Evolutionary conservation across 2,888 invertebrate genomes (phyloP).

Genomic region (Celastrina argiolus): DNA sequence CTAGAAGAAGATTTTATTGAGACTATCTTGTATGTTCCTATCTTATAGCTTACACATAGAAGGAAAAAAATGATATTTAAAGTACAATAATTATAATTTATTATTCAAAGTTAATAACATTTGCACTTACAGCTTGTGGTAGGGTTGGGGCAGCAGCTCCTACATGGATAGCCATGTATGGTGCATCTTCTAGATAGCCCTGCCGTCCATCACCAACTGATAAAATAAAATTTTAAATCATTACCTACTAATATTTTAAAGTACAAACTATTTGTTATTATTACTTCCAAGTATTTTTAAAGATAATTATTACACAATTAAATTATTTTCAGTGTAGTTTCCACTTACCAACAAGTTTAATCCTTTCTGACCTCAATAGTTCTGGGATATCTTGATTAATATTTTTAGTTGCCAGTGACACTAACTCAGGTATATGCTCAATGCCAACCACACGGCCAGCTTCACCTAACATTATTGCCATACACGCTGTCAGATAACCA

Average conservation of each 20-base stretch:
- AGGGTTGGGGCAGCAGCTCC: conserved; percentile 91
- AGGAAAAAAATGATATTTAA: no score
- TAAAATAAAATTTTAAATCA: not conserved
- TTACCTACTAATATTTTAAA: no score
- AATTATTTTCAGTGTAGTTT: not conserved
- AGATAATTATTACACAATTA: no score
- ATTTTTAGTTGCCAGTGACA: conserved; percentile 85
- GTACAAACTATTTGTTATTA: no score
- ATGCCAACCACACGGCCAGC: conserved; percentile 87
- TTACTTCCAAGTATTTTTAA: no score
- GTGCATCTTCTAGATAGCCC: conserved; percentile 85
- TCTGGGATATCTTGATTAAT: conserved; percentile 84
- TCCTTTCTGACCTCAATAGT: conserved; percentile 81
- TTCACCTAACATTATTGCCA: conserved; percentile 89
- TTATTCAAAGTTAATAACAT: not conserved
- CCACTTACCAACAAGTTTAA: conserved; percentile 84
- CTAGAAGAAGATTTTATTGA: no score
- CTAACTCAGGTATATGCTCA: conserved; percentile 92
- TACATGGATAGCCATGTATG: conserved; percentile 95
- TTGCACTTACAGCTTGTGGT: conserved; percentile 82
- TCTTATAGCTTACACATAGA: no score
- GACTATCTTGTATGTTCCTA: no score
- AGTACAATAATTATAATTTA: not conserved
- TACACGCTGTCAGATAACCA: conserved; percentile 94
- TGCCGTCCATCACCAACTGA: conserved; percentile 92